phyloP scores from a whole-genome alignment of 2,888 invertebrate genomes.

The Hoplodrina ambigua region DNA sequence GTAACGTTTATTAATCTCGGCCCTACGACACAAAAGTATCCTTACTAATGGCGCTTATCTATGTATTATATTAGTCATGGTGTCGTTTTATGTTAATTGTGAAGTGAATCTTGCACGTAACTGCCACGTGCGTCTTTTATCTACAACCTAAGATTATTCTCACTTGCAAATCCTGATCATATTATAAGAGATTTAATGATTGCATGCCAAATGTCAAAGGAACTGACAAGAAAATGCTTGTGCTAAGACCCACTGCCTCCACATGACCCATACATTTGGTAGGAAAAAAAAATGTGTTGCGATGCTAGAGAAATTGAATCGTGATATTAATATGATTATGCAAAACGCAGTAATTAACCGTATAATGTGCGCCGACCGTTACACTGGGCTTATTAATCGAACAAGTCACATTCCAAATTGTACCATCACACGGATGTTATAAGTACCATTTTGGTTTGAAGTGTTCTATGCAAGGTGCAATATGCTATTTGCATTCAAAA shows the following conservation, averaged over 20 bases:
- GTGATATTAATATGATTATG: constrained; percentile 59
- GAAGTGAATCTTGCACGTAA: not conserved
- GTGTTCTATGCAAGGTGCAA: constrained; percentile 41
- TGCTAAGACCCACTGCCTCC: not conserved
- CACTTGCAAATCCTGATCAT: not conserved
- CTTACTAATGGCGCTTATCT: constrained; percentile 16
- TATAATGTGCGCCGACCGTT: constrained; percentile 63
- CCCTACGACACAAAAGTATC: not conserved
- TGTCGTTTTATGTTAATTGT: constrained; percentile 17
- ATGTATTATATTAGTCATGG: constrained; percentile 13
- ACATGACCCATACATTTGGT: not conserved
- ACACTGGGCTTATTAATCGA: constrained; percentile 51
- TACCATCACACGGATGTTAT: constrained; percentile 13
- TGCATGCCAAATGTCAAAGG: not conserved
- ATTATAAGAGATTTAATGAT: not conserved
- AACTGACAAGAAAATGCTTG: not conserved
- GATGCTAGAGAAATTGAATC: constrained; percentile 59
- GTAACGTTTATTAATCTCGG: not conserved
- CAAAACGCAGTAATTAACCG: constrained; percentile 59
- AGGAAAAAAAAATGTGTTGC: not conserved
- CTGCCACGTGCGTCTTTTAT: constrained; percentile 1
- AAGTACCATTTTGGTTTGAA: constrained; percentile 29
- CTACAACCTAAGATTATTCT: not conserved
- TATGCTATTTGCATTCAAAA: constrained; percentile 61
- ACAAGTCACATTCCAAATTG: constrained; percentile 25